Evolutionary conservation across 2,113 vertebrate genomes (phyloP).

Genomic region (Machaerirhynchus nigripectus): DNA sequence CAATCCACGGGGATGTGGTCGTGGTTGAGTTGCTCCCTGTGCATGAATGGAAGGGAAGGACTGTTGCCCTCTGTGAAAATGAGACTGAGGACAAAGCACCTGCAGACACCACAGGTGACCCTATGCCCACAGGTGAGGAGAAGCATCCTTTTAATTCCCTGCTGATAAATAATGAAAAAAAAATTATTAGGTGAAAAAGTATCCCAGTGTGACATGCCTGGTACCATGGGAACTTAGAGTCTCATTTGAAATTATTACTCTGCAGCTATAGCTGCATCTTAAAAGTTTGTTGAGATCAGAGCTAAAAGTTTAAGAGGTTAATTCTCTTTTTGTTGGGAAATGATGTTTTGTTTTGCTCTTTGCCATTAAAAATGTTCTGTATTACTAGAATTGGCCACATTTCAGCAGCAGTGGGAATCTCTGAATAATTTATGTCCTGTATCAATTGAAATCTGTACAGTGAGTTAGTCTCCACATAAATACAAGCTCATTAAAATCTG

Average conservation of each 20-base stretch:
- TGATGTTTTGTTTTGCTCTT: not conserved
- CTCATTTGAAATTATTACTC: not conserved
- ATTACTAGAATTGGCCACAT: not conserved
- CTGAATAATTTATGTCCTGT: not conserved
- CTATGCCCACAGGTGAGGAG: constrained; percentile 87
- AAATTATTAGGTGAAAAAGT: not conserved
- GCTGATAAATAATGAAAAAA: not conserved
- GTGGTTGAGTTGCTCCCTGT: constrained; percentile 84
- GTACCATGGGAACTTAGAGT: not conserved
- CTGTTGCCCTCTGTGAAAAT: constrained; percentile 79
- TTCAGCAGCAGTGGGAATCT: not conserved
- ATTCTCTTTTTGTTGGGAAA: not conserved
- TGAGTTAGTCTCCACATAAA: not conserved
- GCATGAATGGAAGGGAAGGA: constrained; percentile 87
- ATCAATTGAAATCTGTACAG: not conserved
- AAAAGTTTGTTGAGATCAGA: not conserved
- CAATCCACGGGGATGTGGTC: constrained; percentile 86
- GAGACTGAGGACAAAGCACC: constrained; percentile 78
- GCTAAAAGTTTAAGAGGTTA: not conserved
- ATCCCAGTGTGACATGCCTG: not conserved
- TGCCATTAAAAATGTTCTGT: not conserved
- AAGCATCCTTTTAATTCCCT: not conserved
- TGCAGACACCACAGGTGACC: constrained; percentile 75
- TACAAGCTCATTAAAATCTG: constrained; percentile 12
- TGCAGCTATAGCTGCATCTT: not conserved